Evolutionary conservation across 2,888 invertebrate species (phyloP).

Genomic region (Xanthia icteritia): DNA sequence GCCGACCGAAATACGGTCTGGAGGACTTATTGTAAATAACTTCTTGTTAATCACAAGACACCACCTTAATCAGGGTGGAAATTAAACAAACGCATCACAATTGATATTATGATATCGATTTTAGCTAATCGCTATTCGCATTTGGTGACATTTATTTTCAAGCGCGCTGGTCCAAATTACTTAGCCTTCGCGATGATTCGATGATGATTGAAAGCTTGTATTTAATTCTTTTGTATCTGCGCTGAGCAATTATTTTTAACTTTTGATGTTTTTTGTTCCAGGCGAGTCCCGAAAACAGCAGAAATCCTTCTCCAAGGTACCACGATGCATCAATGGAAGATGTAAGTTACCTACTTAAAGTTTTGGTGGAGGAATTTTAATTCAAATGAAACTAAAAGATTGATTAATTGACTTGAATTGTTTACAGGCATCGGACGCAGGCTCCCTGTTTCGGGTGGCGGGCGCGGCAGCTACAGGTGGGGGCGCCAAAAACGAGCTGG

Average conservation of each 20-base stretch:
- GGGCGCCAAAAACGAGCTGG: slow-evolving; percentile 91
- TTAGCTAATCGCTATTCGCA: not conserved
- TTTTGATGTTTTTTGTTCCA: slow-evolving; percentile 77
- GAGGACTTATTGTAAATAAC: not conserved
- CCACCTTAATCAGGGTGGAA: not conserved
- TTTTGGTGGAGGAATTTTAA: not conserved
- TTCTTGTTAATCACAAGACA: not conserved
- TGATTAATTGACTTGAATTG: not conserved
- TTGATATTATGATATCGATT: not conserved
- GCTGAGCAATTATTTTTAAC: not conserved
- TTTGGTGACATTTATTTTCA: slow-evolving; percentile 14
- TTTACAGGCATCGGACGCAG: slow-evolving; percentile 86
- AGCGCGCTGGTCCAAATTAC: not conserved
- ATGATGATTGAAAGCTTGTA: not conserved
- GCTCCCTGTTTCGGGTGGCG: slow-evolving; percentile 86
- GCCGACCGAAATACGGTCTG: no score
- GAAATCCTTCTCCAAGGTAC: slow-evolving; percentile 88
- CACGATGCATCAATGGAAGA: slow-evolving; percentile 89
- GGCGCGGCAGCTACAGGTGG: slow-evolving; percentile 91
- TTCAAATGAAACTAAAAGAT: not conserved
- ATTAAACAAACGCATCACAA: not conserved
- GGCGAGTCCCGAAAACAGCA: slow-evolving; percentile 89
- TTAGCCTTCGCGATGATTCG: not conserved
- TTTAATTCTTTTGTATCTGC: not conserved
- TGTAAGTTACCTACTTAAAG: slow-evolving; percentile 75